Base-by-base conservation (phyloP, 2,113 vertebrate species). In the Marcusenius ussheri region DNA sequence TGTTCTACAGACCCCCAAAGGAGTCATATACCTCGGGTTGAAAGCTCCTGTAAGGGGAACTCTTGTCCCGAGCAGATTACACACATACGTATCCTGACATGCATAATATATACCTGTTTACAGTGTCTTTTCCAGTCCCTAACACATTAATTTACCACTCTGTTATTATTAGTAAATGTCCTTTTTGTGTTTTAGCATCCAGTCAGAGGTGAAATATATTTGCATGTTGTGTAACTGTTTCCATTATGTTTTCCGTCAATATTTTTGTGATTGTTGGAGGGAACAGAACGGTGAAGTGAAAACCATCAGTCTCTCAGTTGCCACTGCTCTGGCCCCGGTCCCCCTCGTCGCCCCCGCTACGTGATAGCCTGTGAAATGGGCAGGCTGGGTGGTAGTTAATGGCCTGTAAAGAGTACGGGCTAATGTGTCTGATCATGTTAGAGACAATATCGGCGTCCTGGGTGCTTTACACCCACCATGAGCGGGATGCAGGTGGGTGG, bases 401-500 rank as follows among this genome's bases (percentile, higher is more conserved):
- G 87, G 87, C 56, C 87, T 50, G 49, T 66, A 66, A 58, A 62
- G 56, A 62, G 35, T 88, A 66, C 9, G 39, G 87, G 87, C 35
- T 88, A 88, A 88, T 87, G 85, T 87, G 85, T 35, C 85, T 87
- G 85, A 87, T 88, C 87, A 42, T 88, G 56, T 24, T n/a, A 17
- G 56, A 62, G 58, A 62, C 42, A 53, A 88, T 66, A 88, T 21
- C 11, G 39, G 31, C 53, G 3, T 35, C 53, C 31, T 9, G 39
- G 56, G 35, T 62, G 87, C 56, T 62, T 66, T 88, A 58, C 49
- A 35, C 50, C 24, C 50, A 35, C 47, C 27, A 27, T 17, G 19
- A 53, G 83, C 24, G n/a, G 24, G 42, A 27, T 50, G 24, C 47
- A 49, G 83, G 83, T n/a, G 42, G 70, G 70, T 5, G 13, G 27